Conservation (phyloP, 2,797 vertebrate genomes). For the Morus bassanus region DNA sequence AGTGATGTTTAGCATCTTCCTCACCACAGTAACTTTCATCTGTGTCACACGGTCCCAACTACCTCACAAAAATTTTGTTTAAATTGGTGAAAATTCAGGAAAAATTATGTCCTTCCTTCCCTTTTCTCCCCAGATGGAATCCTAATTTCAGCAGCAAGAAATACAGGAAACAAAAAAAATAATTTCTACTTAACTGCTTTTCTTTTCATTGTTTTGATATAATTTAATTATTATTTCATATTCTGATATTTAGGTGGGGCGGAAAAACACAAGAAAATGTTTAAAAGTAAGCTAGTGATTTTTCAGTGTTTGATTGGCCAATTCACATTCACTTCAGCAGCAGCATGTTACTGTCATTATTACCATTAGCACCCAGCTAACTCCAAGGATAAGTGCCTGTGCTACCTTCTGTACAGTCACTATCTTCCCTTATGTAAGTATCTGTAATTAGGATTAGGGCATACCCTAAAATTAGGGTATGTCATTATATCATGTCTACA, state of each 20-base stretch:
- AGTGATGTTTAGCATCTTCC: not conserved
- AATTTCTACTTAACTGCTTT: not conserved
- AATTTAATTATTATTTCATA: not conserved
- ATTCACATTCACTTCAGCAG: not conserved
- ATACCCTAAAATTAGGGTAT: not conserved
- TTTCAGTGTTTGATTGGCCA: not conserved
- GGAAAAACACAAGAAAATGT: not conserved
- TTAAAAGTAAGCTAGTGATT: not conserved
- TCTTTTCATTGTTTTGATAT: not conserved
- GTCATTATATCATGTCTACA: not conserved
- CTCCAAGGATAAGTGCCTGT: not conserved
- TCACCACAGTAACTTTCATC: not conserved
- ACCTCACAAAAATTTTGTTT: not conserved
- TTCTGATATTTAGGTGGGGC: not conserved
- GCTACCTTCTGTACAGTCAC: not conserved
- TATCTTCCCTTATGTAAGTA: not conserved
- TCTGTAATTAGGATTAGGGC: not conserved
- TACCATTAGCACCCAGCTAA: not conserved
- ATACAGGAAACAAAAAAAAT: not conserved
- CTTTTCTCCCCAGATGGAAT: not conserved
- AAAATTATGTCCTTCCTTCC: not conserved
- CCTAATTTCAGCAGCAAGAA: not conserved
- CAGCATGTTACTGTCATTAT: too few relatives aligned
- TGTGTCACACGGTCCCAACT: not conserved
- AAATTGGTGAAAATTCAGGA: not conserved